Evolutionary conservation across 2,888 invertebrate species (phyloP), one percentile per base, ranked within the genome.

Genomic region (Amblyteles armatorius): DNA sequence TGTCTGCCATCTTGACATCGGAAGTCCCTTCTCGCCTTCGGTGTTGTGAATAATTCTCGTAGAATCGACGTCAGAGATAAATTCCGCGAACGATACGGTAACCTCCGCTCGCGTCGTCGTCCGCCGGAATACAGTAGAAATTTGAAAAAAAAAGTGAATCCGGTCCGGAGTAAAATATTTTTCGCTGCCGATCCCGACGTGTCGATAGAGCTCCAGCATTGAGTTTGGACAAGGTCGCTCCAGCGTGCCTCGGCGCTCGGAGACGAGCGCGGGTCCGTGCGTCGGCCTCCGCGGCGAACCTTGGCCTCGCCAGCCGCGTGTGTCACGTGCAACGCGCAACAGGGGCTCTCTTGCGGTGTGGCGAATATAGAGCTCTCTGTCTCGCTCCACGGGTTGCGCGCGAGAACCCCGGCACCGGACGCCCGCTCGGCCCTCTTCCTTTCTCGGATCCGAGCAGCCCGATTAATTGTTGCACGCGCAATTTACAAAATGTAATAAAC

Each of bases 251-350:
- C 74, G 63, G 48, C 16, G 74, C 29, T 48, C 36, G n/a, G 52
- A 67, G 52, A 55, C 36, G 67, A 50, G 52, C 36, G 13, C 63
- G 50, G 68, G 77, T 67, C 79, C 81, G 84, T 68, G 73, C 68
- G 82, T 77, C 82, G 68, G 76, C 69, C 81, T 74, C 73, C 48
- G n/a, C 77, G 72, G 67, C 82, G 83, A 87, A 87, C 86, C 87
- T 87, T 86, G 87, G 87, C 86, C 86, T 86, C 86, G 77, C 80
- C 65, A 85, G 80, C 79, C 79, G 82, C 82, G 76, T 36, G 79
- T 86, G 86, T 87, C 87, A 87, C 87, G 86, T 86, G 86, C 79
- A 79, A 68, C 50, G 69, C 73, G 52, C 29, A 80, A 81, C 83
- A 83, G 44, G 65, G 50, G 69, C 78, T 81, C 71, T 52, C 55